A percentile compares a stretch with the other conserved stretches of the same genome.
These are phyloP conservation scores for Macroramphosus scolopax DNA, from an alignment of 2,797 vertebrate genomes.

Conservation along the genomic window DNA sequence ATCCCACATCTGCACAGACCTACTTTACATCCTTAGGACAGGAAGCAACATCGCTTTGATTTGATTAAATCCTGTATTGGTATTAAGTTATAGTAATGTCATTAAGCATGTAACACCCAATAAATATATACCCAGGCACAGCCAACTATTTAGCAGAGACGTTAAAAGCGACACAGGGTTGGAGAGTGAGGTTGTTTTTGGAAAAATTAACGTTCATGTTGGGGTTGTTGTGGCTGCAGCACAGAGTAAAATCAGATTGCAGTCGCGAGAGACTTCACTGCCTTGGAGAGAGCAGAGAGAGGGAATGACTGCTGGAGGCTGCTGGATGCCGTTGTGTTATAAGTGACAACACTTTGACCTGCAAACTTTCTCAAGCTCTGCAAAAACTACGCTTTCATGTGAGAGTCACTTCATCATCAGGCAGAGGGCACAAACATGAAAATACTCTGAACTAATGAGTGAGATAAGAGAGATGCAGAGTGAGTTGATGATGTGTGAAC, in stretches of 20 bases:
- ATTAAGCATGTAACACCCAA: too few relatives aligned
- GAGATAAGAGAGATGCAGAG: conserved; percentile 11
- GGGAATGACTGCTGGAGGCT: conserved; percentile 8
- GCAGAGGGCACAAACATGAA: conserved; percentile 17
- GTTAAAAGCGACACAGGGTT: conserved; percentile 14
- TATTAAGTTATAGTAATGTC: too few relatives aligned
- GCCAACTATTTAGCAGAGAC: conserved; percentile 14
- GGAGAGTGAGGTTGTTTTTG: conserved; percentile 40
- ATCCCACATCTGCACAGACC: too few relatives aligned
- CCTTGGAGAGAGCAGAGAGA: conserved; percentile 3
- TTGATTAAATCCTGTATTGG: too few relatives aligned
- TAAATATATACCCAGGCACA: conserved; percentile 21
- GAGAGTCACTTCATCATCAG: too few relatives aligned
- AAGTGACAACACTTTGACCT: conserved; percentile 19
- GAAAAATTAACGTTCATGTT: too few relatives aligned
- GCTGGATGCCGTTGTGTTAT: conserved; percentile 9
- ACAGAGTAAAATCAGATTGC: conserved; percentile 15
- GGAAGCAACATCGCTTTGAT: too few relatives aligned
- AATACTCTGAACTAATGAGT: conserved; percentile 32
- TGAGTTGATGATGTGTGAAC: conserved; percentile 4
- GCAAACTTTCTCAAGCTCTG: conserved; percentile 28
- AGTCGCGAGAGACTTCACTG: conserved; percentile 27
- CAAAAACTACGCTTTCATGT: conserved; percentile 16
- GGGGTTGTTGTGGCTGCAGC: conserved; percentile 31
- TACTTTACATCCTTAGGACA: too few relatives aligned